Base-by-base conservation (phyloP, 2,888 invertebrate genomes). In the Philereme transversata region DNA sequence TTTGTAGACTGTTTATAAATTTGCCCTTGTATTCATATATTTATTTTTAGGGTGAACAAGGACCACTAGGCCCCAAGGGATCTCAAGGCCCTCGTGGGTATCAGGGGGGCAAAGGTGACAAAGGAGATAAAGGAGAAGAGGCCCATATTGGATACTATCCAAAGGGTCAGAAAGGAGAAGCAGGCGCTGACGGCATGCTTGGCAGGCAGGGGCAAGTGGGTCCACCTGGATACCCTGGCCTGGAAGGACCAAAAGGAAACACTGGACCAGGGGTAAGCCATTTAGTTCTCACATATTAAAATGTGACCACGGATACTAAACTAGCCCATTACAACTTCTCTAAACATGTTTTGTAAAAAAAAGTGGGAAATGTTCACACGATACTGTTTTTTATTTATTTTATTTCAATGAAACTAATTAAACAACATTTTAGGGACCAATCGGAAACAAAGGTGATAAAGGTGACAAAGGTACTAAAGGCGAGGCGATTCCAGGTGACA, bases 101-200 rank as follows among this genome's bases (percentile, higher is more conserved):
- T 62, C 94, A 95, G 35, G 97, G 97, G 55, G 62, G 82, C 5
- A 79, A 90, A 54, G 97, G 97, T 69, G 83, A 87, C 0, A 95
- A 94, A 78, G 97, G 97, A 70, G 94, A 95, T 9, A 97, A 97
- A 83, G 97, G 97, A 76, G 96, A 97, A 80, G 93, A 96, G 0
- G 97, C 97, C 0, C 94, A 95, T 69, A 94, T 94, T 41, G 95
- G 96, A 61, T 91, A 94, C 33, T 94, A 94, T 70, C 92, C 94
- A 0, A 96, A 96, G 82, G 98, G 98, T 43, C 96, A 97, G 80
- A 97, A 97, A 78, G 98, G 98, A 79, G 97, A 97, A 83, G 95
- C 95, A 4, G 97, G 97, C 51, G 85, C 93, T 44, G 95, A 96
- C 74, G 98, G 98, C 47, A 94, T 94, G 51, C 92, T 92, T 71